Conservation (phyloP, 2,797 vertebrate genomes). For the Platalea minor region DNA sequence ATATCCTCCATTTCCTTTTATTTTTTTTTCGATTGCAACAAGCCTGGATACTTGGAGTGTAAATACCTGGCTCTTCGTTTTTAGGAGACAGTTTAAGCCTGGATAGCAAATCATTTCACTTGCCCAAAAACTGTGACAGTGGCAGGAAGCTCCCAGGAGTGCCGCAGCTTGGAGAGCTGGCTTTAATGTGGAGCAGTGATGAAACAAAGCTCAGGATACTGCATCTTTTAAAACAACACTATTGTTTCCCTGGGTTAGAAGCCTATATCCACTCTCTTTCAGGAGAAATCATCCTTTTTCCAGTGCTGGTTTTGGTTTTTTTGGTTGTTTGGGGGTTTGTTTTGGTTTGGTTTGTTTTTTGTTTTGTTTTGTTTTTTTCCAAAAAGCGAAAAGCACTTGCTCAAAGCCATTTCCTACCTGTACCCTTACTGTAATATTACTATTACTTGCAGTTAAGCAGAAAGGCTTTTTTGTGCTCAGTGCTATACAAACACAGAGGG, state of each 20-base stretch:
- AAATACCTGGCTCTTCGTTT: neutral
- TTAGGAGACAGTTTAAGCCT: neutral
- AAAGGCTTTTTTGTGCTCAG: neutral
- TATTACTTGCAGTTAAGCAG: neutral
- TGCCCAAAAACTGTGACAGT: neutral
- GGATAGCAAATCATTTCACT: neutral
- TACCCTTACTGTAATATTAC: neutral
- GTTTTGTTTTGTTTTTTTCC: no score
- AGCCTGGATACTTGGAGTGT: neutral
- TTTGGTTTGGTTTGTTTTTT: neutral
- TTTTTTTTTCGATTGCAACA: neutral
- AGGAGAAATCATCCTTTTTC: neutral
- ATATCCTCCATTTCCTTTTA: neutral
- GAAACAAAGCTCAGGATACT: neutral
- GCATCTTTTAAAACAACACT: neutral
- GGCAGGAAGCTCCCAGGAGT: neutral
- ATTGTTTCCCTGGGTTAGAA: neutral
- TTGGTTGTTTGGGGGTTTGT: no score
- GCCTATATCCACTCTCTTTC: neutral
- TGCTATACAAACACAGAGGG: neutral
- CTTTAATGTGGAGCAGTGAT: fast-evolving
- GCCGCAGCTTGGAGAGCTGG: neutral
- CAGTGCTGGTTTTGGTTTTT: neutral
- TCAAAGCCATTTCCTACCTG: neutral
- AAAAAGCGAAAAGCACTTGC: neutral